These are phyloP conservation scores for Petromus typicus DNA, from an alignment of 2,113 vertebrate species.

Conservation along the genomic window DNA sequence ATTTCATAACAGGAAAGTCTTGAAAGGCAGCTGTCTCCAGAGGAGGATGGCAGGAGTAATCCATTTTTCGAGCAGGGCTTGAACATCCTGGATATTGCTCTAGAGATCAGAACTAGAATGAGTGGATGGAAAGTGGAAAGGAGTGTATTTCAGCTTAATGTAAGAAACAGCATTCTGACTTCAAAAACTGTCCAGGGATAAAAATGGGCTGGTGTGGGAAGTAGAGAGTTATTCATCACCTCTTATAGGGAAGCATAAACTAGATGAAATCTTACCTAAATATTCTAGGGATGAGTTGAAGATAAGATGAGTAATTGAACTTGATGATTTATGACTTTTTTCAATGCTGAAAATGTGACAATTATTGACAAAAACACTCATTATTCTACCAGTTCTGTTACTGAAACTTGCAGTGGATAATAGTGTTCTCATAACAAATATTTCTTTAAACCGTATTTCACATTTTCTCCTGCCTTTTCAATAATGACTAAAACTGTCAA, in stretches of 20 bases:
- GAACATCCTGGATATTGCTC: neutral
- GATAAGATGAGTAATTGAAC: slow-evolving; percentile 13
- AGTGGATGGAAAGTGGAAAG: neutral
- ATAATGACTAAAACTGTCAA: slow-evolving; percentile 18
- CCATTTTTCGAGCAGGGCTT: neutral
- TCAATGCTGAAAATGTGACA: slow-evolving; percentile 28
- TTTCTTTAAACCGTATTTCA: neutral
- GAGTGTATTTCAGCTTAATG: slow-evolving; percentile 55
- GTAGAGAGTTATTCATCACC: slow-evolving; percentile 47
- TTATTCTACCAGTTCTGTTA: neutral
- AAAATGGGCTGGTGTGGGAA: slow-evolving; percentile 65
- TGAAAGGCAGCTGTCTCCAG: neutral
- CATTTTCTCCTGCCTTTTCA: neutral
- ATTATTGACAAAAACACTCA: slow-evolving; percentile 47
- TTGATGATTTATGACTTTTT: slow-evolving; percentile 46
- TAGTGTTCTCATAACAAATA: neutral
- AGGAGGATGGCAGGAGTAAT: neutral
- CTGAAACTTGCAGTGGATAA: neutral
- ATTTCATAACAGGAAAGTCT: slow-evolving; percentile 1
- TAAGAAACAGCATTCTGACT: slow-evolving; percentile 64
- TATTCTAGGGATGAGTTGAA: slow-evolving; percentile 39
- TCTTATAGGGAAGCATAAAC: slow-evolving; percentile 41
- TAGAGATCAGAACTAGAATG: slow-evolving; percentile 26
- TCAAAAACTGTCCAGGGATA: slow-evolving; percentile 67
- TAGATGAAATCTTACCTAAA: slow-evolving; percentile 64